A percentile compares a stretch with the other conserved stretches of the same genome.
Evolutionary conservation across 2,797 vertebrate genomes (phyloP).

Genomic region (Thripadectes ignobilis): DNA sequence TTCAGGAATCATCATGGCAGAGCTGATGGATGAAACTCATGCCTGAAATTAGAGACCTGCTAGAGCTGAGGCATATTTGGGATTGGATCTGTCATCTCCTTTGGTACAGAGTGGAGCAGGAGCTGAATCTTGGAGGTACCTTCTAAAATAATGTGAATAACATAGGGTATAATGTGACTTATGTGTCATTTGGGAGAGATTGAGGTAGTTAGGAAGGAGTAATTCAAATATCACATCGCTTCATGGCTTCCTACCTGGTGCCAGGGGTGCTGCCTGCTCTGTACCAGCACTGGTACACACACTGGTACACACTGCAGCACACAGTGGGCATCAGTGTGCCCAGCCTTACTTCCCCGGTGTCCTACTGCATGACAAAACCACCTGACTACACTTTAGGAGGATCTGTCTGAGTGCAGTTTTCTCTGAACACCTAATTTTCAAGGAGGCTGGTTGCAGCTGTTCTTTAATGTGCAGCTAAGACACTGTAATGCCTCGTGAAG

Average conservation of each 20-base stretch:
- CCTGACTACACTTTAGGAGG: neutral
- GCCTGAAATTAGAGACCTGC: neutral
- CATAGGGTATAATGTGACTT: neutral
- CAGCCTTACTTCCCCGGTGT: neutral
- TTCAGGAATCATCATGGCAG: neutral
- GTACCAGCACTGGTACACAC: neutral
- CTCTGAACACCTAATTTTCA: neutral
- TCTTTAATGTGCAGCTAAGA: neutral
- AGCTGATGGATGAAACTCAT: neutral
- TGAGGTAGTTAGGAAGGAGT: neutral
- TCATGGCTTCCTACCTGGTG: neutral
- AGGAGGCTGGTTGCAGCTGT: neutral
- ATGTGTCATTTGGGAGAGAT: neutral
- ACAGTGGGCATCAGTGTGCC: rapidly evolving
- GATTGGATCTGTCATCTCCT: neutral
- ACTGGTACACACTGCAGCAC: neutral
- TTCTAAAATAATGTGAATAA: neutral
- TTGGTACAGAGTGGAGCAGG: neutral
- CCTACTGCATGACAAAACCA: neutral
- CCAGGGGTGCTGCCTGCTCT: neutral
- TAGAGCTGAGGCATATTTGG: neutral
- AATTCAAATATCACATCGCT: neutral
- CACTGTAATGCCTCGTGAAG: neutral
- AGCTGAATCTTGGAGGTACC: neutral
- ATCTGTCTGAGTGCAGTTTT: neutral